phyloP scores from a whole-genome alignment of 2,113 vertebrate species.

The Pundamilia nyererei region DNA sequence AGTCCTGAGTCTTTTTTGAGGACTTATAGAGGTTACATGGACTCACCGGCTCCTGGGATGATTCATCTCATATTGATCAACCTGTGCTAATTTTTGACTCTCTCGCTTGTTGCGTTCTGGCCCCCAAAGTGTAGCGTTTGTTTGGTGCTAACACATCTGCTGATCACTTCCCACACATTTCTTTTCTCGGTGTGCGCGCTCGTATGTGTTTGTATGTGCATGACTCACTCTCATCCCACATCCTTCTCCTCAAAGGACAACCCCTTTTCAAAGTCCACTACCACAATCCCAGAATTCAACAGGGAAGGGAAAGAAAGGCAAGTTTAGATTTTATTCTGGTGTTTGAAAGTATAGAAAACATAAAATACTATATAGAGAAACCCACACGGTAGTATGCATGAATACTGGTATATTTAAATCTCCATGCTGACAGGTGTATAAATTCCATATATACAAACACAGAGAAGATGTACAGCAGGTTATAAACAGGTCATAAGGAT shows the following conservation, averaged over 20 bases:
- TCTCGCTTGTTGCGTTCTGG: neutral
- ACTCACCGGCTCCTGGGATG: neutral
- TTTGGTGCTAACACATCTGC: neutral
- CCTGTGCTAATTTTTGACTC: neutral
- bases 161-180: constrained; percentile 45
- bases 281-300: neutral
- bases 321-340: neutral
- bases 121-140: constrained; percentile 2
- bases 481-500: neutral
- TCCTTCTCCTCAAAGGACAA: constrained; percentile 13
- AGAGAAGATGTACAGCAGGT: neutral
- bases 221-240: constrained; percentile 52
- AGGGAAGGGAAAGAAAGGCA: neutral
- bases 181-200: constrained; percentile 26
- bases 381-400: neutral
- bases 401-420: neutral
- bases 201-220: neutral
- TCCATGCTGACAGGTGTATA: neutral
- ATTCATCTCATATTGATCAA: constrained; percentile 13
- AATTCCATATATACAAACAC: neutral
- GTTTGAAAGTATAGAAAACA: neutral
- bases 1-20: neutral
- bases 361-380: neutral
- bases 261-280: constrained; percentile 12
- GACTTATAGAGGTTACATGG: neutral